Evolutionary conservation across 2,113 vertebrate genomes (phyloP), one percentile per base, ranked within the genome.

Genomic region (Dipodomys spectabilis): DNA sequence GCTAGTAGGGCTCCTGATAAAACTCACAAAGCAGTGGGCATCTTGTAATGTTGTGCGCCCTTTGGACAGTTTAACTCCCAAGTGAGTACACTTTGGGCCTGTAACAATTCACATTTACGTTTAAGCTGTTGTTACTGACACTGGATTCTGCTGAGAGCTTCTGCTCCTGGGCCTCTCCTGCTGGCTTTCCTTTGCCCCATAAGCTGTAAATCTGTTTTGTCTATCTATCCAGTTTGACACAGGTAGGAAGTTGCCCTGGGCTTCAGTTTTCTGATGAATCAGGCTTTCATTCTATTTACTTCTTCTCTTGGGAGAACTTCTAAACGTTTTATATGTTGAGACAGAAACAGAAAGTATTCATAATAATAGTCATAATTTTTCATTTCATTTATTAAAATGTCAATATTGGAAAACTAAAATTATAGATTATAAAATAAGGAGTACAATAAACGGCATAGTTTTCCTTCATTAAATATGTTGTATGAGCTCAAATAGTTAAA

Each of bases 291-390:
- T 89, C 85, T 65, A 10, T 60, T 82, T 5, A 82, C 32, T 3
- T 60, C 72, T 81, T 77, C 73, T 79, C 60, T 89, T 82, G 19
- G 62, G 71, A 92, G 44, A 82, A 89, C 6, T 35, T 72, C 7
- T 45, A 77, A 94, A 20, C 39, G 73, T 30, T 71, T 69, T 84
- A 90, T 0, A n/a, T 86, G 22, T 62, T 88, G n/a, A 20, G 27
- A 18, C 13, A 35, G 28, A 82, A 78, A 45, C 16, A 82, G 27
- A 10, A 88, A 88, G 7, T 75, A 49, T 9, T 90, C 27, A 12
- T 80, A 90, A 80, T 72, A 94, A 45, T 75, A 90, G 79, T 39
- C 67, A 83, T 75, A 79, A 90, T 60, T 83, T 94, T 65, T 64
- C 13, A 83, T 83, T 90, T 57, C 28, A 49, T 60, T 60, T 64